Conservation (phyloP, 2,113 vertebrate genomes). For the Eubucco bourcierii region DNA sequence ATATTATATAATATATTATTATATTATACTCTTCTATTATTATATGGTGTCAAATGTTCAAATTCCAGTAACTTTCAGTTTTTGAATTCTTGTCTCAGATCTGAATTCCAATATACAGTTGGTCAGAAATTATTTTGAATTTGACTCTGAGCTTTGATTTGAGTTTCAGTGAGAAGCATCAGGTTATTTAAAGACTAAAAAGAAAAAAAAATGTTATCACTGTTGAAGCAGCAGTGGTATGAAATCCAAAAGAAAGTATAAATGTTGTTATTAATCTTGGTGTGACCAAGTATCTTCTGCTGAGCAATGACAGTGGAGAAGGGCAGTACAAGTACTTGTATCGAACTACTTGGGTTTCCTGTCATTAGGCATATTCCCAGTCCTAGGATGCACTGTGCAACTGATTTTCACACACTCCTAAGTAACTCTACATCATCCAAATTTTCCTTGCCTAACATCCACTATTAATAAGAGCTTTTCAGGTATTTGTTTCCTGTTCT, state of each 20-base stretch:
- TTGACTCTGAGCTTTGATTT: not conserved
- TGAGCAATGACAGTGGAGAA: not conserved
- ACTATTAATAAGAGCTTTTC: not conserved
- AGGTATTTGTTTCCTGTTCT: not conserved
- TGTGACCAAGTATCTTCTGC: not conserved
- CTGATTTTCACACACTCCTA: not conserved
- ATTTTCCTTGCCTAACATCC: not conserved
- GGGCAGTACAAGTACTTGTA: not conserved
- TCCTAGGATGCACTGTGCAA: not conserved
- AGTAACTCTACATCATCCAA: not conserved
- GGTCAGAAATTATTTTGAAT: not conserved
- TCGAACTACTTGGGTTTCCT: not conserved
- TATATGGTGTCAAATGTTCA: not conserved
- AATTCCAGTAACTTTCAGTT: not conserved
- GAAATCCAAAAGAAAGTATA: not conserved
- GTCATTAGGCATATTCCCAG: not conserved
- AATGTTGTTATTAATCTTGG: not conserved
- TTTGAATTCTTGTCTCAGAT: not conserved
- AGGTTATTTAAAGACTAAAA: not conserved
- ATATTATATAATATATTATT: not conserved
- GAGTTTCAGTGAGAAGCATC: not conserved
- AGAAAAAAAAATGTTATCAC: not conserved
- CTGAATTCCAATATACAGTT: not conserved
- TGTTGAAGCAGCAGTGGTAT: not conserved
- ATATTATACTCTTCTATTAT: not conserved